Evolutionary conservation across 2,888 invertebrate genomes (phyloP).

Genomic region (Acronicta leporina): DNA sequence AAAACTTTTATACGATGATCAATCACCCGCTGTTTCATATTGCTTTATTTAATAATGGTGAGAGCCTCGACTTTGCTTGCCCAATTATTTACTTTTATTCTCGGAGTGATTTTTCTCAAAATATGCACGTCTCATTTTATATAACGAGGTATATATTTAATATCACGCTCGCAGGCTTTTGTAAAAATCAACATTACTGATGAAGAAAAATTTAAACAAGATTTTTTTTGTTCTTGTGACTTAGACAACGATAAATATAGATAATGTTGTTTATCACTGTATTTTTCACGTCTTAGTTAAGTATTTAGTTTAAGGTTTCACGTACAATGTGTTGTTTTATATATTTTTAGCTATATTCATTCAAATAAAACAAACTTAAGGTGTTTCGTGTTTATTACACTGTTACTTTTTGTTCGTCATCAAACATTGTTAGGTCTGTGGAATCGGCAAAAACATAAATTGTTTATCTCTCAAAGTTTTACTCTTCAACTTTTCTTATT

Average conservation of each 20-base stretch:
- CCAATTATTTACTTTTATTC: neutral
- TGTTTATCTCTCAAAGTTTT: slow-evolving; percentile 48
- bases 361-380: slow-evolving; percentile 38
- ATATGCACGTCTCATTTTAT: no score
- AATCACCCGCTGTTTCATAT: slow-evolving; percentile 71
- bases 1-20: slow-evolving; percentile 72
- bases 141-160: no score
- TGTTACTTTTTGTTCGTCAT: slow-evolving; percentile 37
- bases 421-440: slow-evolving; percentile 34
- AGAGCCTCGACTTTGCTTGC: slow-evolving; percentile 6
- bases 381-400: slow-evolving; percentile 36
- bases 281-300: no score
- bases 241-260: no score
- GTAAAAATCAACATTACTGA: no score
- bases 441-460: slow-evolving; percentile 46
- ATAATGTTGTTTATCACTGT: no score
- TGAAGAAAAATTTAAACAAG: no score
- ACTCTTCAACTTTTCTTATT: slow-evolving; percentile 46
- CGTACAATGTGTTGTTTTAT: slow-evolving; percentile 9
- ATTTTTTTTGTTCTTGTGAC: no score
- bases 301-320: neutral
- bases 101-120: no score
- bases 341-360: slow-evolving; percentile 18
- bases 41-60: slow-evolving; percentile 67
- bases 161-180: no score